Evolutionary conservation across 2,888 invertebrate species (phyloP).

Genomic region (Sarcophaga caerulescens): DNA sequence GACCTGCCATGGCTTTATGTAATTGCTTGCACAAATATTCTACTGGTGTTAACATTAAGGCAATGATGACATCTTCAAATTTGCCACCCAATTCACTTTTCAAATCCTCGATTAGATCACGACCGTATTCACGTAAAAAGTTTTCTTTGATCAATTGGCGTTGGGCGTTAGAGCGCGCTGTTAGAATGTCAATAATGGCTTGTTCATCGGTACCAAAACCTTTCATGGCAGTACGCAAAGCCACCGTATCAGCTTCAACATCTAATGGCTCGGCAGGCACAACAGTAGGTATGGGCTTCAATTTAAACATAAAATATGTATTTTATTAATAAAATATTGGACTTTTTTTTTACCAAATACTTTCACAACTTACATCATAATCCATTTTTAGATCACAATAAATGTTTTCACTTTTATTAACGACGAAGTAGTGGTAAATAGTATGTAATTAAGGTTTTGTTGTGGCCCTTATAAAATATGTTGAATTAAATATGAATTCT

Average conservation of each 20-base stretch:
- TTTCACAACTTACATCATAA: slow-evolving; percentile 47
- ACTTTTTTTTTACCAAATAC: too few relatives aligned
- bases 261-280: slow-evolving; percentile 83
- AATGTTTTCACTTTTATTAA: not conserved
- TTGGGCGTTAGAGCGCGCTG: slow-evolving; percentile 85
- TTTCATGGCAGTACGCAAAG: slow-evolving; percentile 77
- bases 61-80: slow-evolving; percentile 88
- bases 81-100: slow-evolving; percentile 87
- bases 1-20: slow-evolving; percentile 87
- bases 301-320: too few relatives aligned
- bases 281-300: slow-evolving; percentile 82
- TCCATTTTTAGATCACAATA: slow-evolving; percentile 24
- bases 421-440: not conserved
- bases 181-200: slow-evolving; percentile 88
- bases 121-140: slow-evolving; percentile 83
- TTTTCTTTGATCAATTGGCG: slow-evolving; percentile 86
- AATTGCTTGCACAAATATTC: slow-evolving; percentile 88
- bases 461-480: not conserved
- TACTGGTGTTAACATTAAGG: slow-evolving; percentile 85
- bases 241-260: slow-evolving; percentile 84
- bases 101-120: slow-evolving; percentile 85
- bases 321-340: too few relatives aligned
- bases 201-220: slow-evolving; percentile 62
- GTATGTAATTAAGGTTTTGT: not conserved
- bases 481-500: not conserved